Conservation (phyloP, 2,888 invertebrate genomes). For the Nomada flava region DNA sequence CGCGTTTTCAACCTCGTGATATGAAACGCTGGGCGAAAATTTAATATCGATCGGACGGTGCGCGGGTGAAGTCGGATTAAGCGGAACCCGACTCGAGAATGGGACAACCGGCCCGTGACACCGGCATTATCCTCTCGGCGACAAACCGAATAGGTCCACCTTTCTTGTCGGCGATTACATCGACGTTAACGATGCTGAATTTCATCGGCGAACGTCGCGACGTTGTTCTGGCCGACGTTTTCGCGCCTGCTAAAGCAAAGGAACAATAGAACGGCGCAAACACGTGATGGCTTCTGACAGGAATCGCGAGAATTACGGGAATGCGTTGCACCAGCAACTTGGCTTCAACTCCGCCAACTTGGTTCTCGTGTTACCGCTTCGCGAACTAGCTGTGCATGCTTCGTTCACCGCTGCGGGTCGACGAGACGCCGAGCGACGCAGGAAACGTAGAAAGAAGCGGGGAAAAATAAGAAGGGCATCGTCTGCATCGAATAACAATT, state of each 20-base stretch:
- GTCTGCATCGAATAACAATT: conserved; percentile 19
- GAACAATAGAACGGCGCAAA: conserved; percentile 24
- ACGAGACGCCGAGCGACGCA: neutral
- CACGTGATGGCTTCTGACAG: conserved; percentile 52
- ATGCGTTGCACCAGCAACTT: conserved; percentile 57
- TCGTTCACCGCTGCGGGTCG: neutral
- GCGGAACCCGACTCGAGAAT: neutral
- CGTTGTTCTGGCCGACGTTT: neutral
- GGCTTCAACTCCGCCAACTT: conserved; percentile 45
- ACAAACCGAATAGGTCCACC: neutral
- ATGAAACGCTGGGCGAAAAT: conserved; percentile 1
- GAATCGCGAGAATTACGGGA: conserved; percentile 63
- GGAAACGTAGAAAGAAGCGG: neutral
- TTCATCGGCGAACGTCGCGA: neutral
- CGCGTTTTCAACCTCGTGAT: conserved; percentile 3
- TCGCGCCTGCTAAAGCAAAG: conserved; percentile 7
- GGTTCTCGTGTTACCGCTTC: conserved; percentile 65
- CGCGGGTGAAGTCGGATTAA: conserved; percentile 23
- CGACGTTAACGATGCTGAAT: neutral
- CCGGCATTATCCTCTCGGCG: conserved; percentile 3
- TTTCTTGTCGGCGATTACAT: neutral
- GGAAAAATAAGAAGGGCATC: neutral
- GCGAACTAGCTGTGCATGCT: neutral
- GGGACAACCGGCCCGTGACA: neutral
- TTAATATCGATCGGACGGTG: conserved; percentile 33